These are phyloP conservation scores for Mystacornis crossleyi DNA, from an alignment of 2,113 vertebrate species.

Conservation along the genomic window DNA sequence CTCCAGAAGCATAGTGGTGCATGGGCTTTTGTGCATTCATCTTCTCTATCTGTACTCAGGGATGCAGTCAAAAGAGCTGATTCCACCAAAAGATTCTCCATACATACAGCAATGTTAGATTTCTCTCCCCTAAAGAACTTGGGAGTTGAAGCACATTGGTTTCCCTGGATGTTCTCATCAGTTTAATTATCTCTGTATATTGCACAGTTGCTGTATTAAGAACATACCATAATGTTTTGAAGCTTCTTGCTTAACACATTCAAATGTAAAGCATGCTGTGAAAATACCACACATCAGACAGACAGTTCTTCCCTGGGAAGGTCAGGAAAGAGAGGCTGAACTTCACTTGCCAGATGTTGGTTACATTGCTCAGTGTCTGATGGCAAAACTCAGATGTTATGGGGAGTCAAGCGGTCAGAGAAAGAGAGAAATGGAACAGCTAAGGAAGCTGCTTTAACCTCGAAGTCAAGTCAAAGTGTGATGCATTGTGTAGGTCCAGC, in stretches of 20 bases:
- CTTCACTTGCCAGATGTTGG: not conserved
- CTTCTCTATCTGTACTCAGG: not conserved
- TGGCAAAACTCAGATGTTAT: not conserved
- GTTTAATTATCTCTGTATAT: not conserved
- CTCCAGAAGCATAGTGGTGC: not conserved
- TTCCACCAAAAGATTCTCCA: not conserved
- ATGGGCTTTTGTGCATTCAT: not conserved
- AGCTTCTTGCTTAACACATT: not conserved
- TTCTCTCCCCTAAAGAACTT: not conserved
- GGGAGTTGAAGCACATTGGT: not conserved
- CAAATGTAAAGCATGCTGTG: not conserved
- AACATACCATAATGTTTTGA: not conserved
- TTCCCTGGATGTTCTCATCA: not conserved
- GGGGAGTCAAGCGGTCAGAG: not conserved
- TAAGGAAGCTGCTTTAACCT: not conserved
- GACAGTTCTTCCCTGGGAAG: not conserved
- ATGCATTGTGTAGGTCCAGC: not conserved
- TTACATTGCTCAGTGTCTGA: not conserved
- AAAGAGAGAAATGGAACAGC: not conserved
- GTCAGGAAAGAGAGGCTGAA: not conserved
- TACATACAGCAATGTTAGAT: not conserved
- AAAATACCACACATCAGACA: not conserved
- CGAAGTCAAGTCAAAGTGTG: not conserved
- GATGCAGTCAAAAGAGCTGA: not conserved
- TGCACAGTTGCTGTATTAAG: not conserved